Evolutionary conservation across 92 coral and sea anemone genomes (phyloP).

Genomic region (Parazoanthus atlanticus): DNA sequence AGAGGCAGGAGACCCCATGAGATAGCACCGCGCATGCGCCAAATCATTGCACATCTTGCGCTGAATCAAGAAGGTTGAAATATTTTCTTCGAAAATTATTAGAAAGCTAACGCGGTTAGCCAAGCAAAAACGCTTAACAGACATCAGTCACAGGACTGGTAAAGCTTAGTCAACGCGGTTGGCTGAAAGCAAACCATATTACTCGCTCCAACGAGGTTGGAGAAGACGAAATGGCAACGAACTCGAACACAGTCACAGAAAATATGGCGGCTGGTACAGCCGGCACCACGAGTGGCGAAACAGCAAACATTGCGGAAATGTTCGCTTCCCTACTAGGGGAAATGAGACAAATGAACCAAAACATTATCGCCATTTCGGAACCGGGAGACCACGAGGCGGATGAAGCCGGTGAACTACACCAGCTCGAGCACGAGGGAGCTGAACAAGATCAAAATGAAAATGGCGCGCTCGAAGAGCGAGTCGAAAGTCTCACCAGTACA

Average conservation of each 20-base stretch:
- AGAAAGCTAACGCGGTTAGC: background rate
- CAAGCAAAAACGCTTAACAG: background rate
- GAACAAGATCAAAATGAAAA: background rate
- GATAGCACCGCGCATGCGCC: conserved; percentile 37
- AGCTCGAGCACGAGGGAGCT: background rate
- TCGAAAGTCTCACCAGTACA: background rate
- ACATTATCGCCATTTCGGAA: conserved; percentile 12
- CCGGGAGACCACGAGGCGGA: background rate
- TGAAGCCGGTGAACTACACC: background rate
- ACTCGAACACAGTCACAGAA: background rate
- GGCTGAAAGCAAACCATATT: background rate
- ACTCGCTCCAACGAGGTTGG: background rate
- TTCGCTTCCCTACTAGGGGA: conserved; percentile 10
- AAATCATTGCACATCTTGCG: conserved; percentile 31
- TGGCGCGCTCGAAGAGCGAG: background rate
- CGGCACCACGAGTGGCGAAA: background rate
- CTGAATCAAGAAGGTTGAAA: background rate
- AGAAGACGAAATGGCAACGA: background rate
- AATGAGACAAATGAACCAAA: background rate
- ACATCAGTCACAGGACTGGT: background rate
- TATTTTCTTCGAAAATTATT: background rate
- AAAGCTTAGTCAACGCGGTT: background rate
- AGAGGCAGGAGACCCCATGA: conserved; percentile 43
- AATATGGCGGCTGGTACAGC: background rate
- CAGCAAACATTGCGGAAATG: background rate